Conservation (phyloP, 2,113 vertebrate species). For the Tenrec ecaudatus region DNA sequence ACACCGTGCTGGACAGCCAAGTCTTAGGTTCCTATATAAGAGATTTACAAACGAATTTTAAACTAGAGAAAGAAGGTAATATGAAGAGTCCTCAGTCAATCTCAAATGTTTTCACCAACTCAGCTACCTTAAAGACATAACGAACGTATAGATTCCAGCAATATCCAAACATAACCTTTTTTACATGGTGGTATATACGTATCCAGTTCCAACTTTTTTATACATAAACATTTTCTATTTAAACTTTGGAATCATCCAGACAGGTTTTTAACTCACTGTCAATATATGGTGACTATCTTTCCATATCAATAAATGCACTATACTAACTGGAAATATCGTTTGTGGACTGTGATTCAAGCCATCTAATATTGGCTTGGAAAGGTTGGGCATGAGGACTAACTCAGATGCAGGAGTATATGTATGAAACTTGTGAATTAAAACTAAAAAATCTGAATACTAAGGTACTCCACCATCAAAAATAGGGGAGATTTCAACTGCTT, state of each 20-base stretch:
- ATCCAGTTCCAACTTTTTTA: not conserved
- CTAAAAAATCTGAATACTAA: too few relatives aligned
- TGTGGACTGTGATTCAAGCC: too few relatives aligned
- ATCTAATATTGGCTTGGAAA: too few relatives aligned
- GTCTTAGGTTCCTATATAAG: not conserved
- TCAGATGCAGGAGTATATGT: too few relatives aligned
- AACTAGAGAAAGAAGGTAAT: not conserved
- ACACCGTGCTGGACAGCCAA: not conserved
- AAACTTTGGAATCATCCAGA: not conserved
- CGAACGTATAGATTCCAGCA: not conserved
- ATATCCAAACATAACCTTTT: not conserved
- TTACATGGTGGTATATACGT: not conserved
- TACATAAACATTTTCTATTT: not conserved
- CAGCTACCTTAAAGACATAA: not conserved
- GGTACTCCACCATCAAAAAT: too few relatives aligned
- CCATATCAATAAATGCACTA: not conserved
- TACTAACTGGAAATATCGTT: too few relatives aligned
- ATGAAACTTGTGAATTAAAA: too few relatives aligned
- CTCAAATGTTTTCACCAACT: not conserved
- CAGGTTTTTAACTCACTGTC: not conserved
- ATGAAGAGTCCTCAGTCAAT: not conserved
- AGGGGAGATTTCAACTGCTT: too few relatives aligned
- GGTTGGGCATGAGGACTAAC: too few relatives aligned
- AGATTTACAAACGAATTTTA: not conserved
- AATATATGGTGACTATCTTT: not conserved